Base-by-base conservation (phyloP, 2,888 invertebrate genomes). In the Octonoba sinensis region DNA sequence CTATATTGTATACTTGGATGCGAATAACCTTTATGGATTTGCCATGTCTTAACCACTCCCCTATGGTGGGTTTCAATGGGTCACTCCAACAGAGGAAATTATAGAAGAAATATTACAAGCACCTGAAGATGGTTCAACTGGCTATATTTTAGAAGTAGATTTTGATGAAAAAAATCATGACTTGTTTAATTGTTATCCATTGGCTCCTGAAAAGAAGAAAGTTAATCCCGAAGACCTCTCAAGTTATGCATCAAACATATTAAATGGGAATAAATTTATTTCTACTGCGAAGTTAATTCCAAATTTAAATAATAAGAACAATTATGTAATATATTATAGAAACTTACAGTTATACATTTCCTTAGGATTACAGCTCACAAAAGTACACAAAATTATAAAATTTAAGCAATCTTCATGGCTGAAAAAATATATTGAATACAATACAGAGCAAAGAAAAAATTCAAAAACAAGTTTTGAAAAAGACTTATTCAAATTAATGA, bases 401-500 rank as follows among this genome's bases (percentile, higher is more conserved):
- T 86, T 86, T 77, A 22, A 70, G 24, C 85, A 87, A 73, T 24
- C 20, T n/a, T 62, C 82, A 0, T 89, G 88, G 87, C 83, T 89
- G 51, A 87, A 87, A 74, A 62, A 84, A 0, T 88, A 88, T 76
- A 88, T 88, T 1, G 81, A 86, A n/a, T 84, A 87, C 3, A 87
- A 87, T 77, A 86, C 85, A 11, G 82, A 77, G 60, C 85, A 18
- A 83, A 56, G 87, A 12, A 86, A 85, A 84, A 51, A 84, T 16
- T 87, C 87, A 6, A 86, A 78, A 65, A 87, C 86, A 71, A 85
- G 86, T 18, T 88, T 88, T 84, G 87, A 87, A 71, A 88, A 87
- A 84, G 86, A 87, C 78, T 86, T 88, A 75, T 88, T 85, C 79
- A 89, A 89, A 85, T 76, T 88, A 24, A 86, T 88, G 86, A 88